Evolutionary conservation across 2,888 invertebrate species (phyloP).

Genomic region (Sthenelais limicola): DNA sequence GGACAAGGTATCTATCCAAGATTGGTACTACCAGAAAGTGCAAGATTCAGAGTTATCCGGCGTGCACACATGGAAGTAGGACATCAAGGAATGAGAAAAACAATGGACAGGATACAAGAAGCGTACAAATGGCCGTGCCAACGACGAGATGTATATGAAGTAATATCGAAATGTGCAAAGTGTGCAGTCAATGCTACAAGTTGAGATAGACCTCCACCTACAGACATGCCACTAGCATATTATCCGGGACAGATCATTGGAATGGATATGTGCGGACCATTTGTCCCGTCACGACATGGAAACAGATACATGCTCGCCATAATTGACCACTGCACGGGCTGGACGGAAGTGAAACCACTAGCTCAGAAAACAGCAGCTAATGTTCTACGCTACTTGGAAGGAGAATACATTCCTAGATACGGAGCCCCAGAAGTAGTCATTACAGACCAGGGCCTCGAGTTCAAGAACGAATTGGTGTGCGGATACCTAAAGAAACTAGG

Average conservation of each 20-base stretch:
- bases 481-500: constrained; percentile 3
- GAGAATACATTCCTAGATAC: constrained; percentile 18
- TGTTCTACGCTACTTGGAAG: neutral
- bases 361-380: constrained; percentile 1
- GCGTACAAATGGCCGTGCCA: constrained; percentile 29
- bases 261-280: constrained; percentile 32
- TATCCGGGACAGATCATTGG: constrained; percentile 14
- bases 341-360: constrained; percentile 17
- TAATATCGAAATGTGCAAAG: neutral
- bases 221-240: constrained; percentile 4
- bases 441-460: constrained; percentile 14
- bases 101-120: constrained; percentile 1
- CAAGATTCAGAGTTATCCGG: neutral
- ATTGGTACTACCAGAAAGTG: constrained; percentile 14
- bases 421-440: neutral
- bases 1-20: constrained; percentile 23
- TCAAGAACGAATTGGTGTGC: neutral
- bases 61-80: constrained; percentile 22
- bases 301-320: constrained; percentile 20
- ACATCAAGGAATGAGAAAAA: constrained; percentile 18
- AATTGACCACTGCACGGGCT: constrained; percentile 31
- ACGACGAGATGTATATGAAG: constrained; percentile 5
- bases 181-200: constrained; percentile 7
- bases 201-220: neutral
- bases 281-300: constrained; percentile 3